Evolutionary conservation across 2,888 invertebrate genomes (phyloP).

Genomic region (Brassicogethes aeneus): DNA sequence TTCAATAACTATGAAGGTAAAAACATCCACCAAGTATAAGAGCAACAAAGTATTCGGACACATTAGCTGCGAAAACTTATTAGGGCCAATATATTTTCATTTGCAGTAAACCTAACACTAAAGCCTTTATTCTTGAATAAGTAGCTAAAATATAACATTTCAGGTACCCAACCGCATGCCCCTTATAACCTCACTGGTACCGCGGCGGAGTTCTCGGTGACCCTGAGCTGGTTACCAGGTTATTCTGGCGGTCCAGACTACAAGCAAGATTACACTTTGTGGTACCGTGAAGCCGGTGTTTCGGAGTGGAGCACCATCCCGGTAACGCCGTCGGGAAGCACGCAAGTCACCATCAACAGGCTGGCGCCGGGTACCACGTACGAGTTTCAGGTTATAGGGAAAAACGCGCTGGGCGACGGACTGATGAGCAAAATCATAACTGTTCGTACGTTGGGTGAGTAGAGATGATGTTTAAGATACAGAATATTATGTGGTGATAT

Average conservation of each 20-base stretch:
- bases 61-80: too few species aligned
- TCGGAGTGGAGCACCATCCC: constrained; percentile 90
- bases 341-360: constrained; percentile 82
- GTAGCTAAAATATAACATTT: too few species aligned
- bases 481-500: not conserved
- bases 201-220: constrained; percentile 83
- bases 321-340: constrained; percentile 86
- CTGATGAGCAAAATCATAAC: constrained; percentile 92
- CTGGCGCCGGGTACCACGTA: constrained; percentile 85
- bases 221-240: constrained; percentile 87
- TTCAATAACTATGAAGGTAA: too few species aligned
- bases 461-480: not conserved
- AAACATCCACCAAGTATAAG: too few species aligned
- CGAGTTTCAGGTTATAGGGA: constrained; percentile 93
- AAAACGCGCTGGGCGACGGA: constrained; percentile 90
- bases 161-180: constrained; percentile 83
- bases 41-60: too few species aligned
- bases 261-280: constrained; percentile 91
- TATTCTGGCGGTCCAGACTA: constrained; percentile 93
- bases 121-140: too few species aligned
- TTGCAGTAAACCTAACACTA: too few species aligned
- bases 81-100: too few species aligned
- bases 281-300: constrained; percentile 84
- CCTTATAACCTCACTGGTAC: constrained; percentile 89
- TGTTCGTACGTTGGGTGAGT: constrained; percentile 79